Evolutionary conservation across 2,797 vertebrate species (phyloP).

Genomic region (Enteromius mattozi): DNA sequence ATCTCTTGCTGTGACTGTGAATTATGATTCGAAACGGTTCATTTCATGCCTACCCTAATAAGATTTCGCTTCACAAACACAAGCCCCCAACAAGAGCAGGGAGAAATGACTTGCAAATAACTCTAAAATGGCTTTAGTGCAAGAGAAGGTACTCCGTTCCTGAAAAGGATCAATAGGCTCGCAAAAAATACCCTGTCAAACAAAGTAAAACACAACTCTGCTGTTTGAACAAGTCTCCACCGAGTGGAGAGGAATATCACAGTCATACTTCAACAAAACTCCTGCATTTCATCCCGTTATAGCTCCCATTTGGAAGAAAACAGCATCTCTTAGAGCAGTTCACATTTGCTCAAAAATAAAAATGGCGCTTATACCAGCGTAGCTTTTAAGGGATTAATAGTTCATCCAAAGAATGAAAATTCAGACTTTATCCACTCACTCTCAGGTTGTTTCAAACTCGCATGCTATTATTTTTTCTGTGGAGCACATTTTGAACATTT

Average conservation of each 20-base stretch:
- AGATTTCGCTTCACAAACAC: constrained; percentile 39
- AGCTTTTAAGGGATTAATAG: constrained; percentile 27
- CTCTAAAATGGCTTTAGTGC: constrained; percentile 32
- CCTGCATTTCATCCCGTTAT: constrained; percentile 19
- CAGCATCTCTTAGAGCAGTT: constrained; percentile 8
- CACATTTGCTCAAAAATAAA: constrained; percentile 31
- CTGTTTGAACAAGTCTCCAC: background rate
- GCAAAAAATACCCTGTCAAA: constrained; percentile 34
- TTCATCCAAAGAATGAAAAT: background rate
- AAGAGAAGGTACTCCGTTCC: background rate
- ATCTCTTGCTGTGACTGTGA: background rate
- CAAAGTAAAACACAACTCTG: constrained; percentile 29
- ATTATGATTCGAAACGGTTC: constrained; percentile 36
- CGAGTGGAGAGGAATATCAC: constrained; percentile 3
- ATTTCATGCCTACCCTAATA: constrained; percentile 36
- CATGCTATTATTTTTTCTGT: background rate
- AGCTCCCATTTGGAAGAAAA: constrained; percentile 29
- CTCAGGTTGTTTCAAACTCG: background rate
- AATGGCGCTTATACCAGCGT: constrained; percentile 24
- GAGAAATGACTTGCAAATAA: constrained; percentile 36
- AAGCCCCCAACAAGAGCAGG: constrained; percentile 31
- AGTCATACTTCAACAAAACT: constrained; percentile 23
- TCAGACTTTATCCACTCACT: background rate
- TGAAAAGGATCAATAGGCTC: constrained; percentile 39
- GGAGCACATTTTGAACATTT: background rate